Evolutionary conservation across 2,888 invertebrate genomes (phyloP).

Genomic region (Melinopterus prodromus): DNA sequence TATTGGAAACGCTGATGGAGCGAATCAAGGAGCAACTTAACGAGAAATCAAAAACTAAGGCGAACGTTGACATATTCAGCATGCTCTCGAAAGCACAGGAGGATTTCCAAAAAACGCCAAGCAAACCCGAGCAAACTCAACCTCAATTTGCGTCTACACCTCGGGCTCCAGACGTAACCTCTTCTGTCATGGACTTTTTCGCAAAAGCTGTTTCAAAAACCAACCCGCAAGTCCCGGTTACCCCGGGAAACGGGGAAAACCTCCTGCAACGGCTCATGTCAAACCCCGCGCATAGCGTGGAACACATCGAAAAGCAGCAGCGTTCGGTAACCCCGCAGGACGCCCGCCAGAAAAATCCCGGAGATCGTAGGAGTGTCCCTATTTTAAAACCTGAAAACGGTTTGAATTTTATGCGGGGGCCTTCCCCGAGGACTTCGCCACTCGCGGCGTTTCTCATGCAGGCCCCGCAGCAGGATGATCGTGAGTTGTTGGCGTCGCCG

Average conservation of each 20-base stretch:
- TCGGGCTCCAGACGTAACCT: slow-evolving; percentile 76
- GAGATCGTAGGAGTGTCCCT: slow-evolving; percentile 54
- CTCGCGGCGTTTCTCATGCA: slow-evolving; percentile 51
- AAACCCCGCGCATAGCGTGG: slow-evolving; percentile 82
- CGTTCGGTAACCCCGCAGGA: slow-evolving; percentile 78
- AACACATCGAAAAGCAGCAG: slow-evolving; percentile 89
- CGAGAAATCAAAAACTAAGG: slow-evolving; percentile 56
- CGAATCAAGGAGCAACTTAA: slow-evolving; percentile 56
- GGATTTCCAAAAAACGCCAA: slow-evolving; percentile 76
- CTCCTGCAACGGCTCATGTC: slow-evolving; percentile 82
- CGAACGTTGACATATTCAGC: slow-evolving; percentile 78
- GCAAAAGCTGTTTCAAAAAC: slow-evolving; percentile 75
- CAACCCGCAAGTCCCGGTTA: slow-evolving; percentile 63
- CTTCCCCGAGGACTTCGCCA: slow-evolving; percentile 45
- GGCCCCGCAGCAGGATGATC: slow-evolving; percentile 42
- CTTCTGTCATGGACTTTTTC: slow-evolving; percentile 89
- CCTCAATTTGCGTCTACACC: slow-evolving; percentile 61
- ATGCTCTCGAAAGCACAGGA: slow-evolving; percentile 92
- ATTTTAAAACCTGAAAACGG: slow-evolving; percentile 61
- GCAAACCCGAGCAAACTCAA: slow-evolving; percentile 54
- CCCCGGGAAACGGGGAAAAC: slow-evolving; percentile 55
- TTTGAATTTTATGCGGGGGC: slow-evolving; percentile 61
- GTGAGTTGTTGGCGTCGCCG: slow-evolving; percentile 60
- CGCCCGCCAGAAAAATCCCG: slow-evolving; percentile 45
- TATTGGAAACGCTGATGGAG: slow-evolving; percentile 77